Evolutionary conservation across 2,888 invertebrate species (phyloP).

Genomic region (Euspilapteryx auroguttella): DNA sequence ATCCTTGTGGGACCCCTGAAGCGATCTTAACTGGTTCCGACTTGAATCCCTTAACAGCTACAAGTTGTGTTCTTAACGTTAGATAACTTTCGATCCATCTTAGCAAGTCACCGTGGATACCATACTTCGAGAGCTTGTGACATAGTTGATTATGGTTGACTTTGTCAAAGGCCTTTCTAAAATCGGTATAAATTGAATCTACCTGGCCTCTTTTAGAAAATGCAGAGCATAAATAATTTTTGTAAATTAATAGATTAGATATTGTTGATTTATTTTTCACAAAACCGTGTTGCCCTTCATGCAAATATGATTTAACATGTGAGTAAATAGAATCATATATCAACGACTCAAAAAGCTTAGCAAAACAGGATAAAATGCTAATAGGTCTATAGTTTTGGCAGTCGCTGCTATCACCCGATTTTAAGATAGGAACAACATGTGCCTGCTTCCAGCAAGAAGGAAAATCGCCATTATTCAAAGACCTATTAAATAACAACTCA

Average conservation of each 20-base stretch:
- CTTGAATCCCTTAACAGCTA: neutral
- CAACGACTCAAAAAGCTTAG: slow-evolving; percentile 7
- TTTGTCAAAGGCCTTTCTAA: slow-evolving; percentile 1
- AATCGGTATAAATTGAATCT: neutral
- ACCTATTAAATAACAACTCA: slow-evolving; percentile 6
- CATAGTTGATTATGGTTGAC: neutral
- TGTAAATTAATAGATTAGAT: neutral
- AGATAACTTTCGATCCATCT: neutral
- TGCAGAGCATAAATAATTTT: neutral
- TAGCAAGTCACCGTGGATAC: neutral
- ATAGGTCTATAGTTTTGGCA: slow-evolving; percentile 8
- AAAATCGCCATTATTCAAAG: slow-evolving; percentile 5
- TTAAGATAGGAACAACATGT: slow-evolving; percentile 6
- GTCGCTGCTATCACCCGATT: slow-evolving; percentile 4
- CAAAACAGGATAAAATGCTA: slow-evolving; percentile 7
- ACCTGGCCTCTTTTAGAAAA: neutral
- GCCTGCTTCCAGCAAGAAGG: slow-evolving; percentile 7
- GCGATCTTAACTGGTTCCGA: neutral
- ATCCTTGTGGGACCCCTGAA: slow-evolving; percentile 1
- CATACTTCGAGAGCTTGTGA: neutral
- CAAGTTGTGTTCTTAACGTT: neutral
- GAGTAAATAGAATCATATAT: slow-evolving; percentile 2
- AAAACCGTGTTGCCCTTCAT: neutral
- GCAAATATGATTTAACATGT: neutral
- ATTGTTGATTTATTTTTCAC: neutral